Conservation (phyloP, 1,140 invertebrate species). For the Drosophila truncata region DNA sequence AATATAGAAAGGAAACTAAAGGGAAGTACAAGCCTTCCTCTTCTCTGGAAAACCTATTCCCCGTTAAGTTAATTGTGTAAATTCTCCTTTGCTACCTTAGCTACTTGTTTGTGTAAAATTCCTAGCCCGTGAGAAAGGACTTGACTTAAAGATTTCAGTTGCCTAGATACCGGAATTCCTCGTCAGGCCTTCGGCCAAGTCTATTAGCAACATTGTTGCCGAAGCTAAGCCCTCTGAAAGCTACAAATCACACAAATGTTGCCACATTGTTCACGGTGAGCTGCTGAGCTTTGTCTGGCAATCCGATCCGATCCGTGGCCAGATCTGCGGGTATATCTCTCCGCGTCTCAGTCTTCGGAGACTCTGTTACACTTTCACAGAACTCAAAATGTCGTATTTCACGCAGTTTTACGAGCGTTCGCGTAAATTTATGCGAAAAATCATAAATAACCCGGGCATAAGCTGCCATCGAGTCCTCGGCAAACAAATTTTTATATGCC, state of each 20-base stretch:
- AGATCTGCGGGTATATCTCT: neutral
- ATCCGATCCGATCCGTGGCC: constrained; percentile 11
- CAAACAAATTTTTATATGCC: constrained; percentile 23
- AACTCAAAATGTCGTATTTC: constrained; percentile 83
- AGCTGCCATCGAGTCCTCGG: constrained; percentile 18
- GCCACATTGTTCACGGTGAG: constrained; percentile 74
- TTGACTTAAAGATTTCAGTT: neutral
- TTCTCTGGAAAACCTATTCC: neutral
- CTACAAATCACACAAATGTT: constrained; percentile 74
- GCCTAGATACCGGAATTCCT: constrained; percentile 32
- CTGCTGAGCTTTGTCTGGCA: constrained; percentile 51
- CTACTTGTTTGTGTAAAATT: constrained; percentile 39
- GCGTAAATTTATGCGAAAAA: constrained; percentile 84
- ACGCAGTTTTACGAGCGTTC: constrained; percentile 80
- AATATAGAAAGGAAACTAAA: neutral
- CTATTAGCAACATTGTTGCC: constrained; percentile 82
- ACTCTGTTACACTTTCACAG: constrained; percentile 80
- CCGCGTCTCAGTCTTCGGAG: neutral
- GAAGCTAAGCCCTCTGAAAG: constrained; percentile 61
- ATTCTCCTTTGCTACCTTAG: neutral
- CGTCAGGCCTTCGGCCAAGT: constrained; percentile 35
- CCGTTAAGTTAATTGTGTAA: neutral
- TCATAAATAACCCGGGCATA: constrained; percentile 69
- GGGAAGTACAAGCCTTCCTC: too few species aligned
- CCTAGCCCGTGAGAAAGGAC: constrained; percentile 25